These are phyloP conservation scores for Drosophila bipectinata DNA, from an alignment of 1,140 invertebrate genomes.

Conservation along the genomic window DNA sequence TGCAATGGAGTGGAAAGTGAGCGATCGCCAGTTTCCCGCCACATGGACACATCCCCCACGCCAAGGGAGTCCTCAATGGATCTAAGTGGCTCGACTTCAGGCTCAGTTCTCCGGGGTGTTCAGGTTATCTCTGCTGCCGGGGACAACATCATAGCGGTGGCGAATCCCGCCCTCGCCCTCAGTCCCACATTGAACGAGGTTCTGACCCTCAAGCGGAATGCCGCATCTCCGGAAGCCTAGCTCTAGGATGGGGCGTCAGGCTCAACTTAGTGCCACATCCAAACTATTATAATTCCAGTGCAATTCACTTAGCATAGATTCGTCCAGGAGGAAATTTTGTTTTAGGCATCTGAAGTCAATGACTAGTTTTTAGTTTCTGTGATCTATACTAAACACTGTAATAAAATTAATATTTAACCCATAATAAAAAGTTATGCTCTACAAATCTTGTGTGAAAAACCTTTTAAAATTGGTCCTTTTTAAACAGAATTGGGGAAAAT, in stretches of 20 bases:
- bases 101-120: constrained; percentile 85
- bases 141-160: constrained; percentile 94
- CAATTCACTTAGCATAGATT: constrained; percentile 56
- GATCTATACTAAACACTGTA: constrained; percentile 64
- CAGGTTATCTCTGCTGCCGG: constrained; percentile 92
- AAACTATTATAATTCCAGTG: constrained; percentile 45
- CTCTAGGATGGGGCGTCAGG: constrained; percentile 21
- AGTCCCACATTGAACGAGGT: constrained; percentile 79
- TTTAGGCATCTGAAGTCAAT: constrained; percentile 24
- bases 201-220: constrained; percentile 68
- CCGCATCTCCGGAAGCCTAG: constrained; percentile 69
- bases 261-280: constrained; percentile 4
- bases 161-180: constrained; percentile 91
- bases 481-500: too few species aligned
- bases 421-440: constrained; percentile 7
- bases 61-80: constrained; percentile 56
- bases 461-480: too few species aligned
- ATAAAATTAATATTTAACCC: constrained; percentile 48
- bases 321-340: constrained; percentile 7
- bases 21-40: constrained; percentile 46
- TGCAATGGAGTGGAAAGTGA: constrained; percentile 77
- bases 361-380: constrained; percentile 61
- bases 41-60: constrained; percentile 24
- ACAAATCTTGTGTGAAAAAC: too few species aligned
- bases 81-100: constrained; percentile 36